phyloP scores from a whole-genome alignment of 1,140 invertebrate species.

The Pomacea maculata region DNA sequence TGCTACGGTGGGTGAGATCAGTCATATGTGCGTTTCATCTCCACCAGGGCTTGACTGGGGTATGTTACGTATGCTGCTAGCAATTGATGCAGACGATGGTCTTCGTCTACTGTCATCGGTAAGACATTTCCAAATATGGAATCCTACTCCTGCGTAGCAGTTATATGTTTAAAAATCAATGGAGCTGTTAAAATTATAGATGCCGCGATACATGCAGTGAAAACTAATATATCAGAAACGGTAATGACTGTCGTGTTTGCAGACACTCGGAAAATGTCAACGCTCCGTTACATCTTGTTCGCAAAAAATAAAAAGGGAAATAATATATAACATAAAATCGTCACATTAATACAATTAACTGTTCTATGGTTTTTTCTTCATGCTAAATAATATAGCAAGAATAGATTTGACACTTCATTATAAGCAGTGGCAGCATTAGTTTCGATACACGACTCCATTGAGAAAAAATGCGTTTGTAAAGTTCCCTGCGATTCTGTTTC shows the following conservation, averaged over 20 bases:
- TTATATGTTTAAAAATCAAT: no score
- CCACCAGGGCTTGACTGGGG: constrained; percentile 17
- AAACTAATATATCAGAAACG: no score
- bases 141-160: no score
- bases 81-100: constrained; percentile 7
- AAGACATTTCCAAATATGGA: not conserved
- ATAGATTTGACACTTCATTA: not conserved
- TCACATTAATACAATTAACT: not conserved
- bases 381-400: not conserved
- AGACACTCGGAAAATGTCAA: no score
- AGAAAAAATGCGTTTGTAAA: not conserved
- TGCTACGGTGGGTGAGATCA: not conserved
- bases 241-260: no score
- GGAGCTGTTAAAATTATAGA: no score
- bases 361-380: not conserved
- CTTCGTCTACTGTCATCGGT: constrained; percentile 14
- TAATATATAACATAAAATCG: not conserved
- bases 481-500: not conserved
- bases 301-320: not conserved
- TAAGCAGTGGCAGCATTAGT: not conserved
- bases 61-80: constrained; percentile 21
- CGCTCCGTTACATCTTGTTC: no score
- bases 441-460: not conserved
- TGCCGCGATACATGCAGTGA: no score
- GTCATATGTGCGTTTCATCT: not conserved